Conservation (phyloP, 2,113 vertebrate species). For the Xerus inauris region DNA sequence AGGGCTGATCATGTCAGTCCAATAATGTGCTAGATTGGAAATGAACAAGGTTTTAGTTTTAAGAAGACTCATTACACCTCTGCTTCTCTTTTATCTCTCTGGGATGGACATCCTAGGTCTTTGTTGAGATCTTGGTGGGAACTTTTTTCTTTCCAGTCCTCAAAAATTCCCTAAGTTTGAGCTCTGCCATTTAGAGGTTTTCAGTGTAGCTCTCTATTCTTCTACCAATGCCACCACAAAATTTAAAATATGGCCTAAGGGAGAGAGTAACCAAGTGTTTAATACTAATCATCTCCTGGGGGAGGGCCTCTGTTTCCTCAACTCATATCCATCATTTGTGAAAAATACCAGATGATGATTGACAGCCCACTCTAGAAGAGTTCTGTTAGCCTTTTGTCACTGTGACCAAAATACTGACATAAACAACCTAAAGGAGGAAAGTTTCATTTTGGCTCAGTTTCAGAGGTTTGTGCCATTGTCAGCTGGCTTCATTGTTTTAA, state of each 20-base stretch:
- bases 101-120: not conserved
- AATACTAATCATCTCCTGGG: not conserved
- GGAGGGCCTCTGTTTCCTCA: not conserved
- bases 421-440: too few relatives aligned
- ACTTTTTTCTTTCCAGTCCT: not conserved
- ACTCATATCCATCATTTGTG: not conserved
- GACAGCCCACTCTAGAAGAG: not conserved
- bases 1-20: not conserved
- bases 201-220: not conserved
- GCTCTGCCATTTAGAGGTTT: not conserved
- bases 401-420: too few relatives aligned
- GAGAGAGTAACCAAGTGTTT: not conserved
- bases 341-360: not conserved
- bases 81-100: not conserved
- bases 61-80: not conserved
- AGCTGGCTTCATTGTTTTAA: too few relatives aligned
- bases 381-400: too few relatives aligned
- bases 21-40: not conserved
- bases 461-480: too few relatives aligned
- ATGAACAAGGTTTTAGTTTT: not conserved
- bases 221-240: not conserved
- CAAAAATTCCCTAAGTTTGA: not conserved
- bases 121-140: not conserved
- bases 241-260: not conserved
- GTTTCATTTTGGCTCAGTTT: too few relatives aligned